Base-by-base conservation (phyloP, 2,797 vertebrate genomes). In the Ceyx erithaca region DNA sequence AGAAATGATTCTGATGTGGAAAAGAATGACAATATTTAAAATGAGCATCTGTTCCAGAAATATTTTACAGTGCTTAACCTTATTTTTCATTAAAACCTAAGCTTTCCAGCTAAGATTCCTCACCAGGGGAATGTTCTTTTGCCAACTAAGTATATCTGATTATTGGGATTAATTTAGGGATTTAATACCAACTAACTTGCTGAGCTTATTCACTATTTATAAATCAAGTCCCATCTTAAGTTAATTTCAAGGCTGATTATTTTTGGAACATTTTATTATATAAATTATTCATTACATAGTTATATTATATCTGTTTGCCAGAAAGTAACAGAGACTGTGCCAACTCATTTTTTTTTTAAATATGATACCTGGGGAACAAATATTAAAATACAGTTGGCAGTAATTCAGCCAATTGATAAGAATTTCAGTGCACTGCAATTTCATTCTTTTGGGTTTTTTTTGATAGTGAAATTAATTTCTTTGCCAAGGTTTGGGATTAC, bases 201-300 rank as follows among this genome's bases (percentile, higher is more conserved):
- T 59, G 41, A 82, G 48, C 9, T 94, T 86, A 87, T 79, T 77
- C 7, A 2, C 79, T 86, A 66, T 71, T 89, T 71, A 91, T 87
- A 91, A 90, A 95, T 93, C 87, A 89, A 92, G 67, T 30, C 14
- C 40, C 68, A 88, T 62, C 75, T 88, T 94, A 90, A 90, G 89
- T 94, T 94, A 95, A 95, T 94, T 91, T 94, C 91, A 84, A 94
- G 90, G 78, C n/a, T 94, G 79, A 91, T 86, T 92, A 93, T 97
- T 93, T 91, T 82, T 87, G 72, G 70, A 92, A 84, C 52, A 40
- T 61, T 78, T 80, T 89, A 69, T 51, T 28, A 17, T 76, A 86
- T 70, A 87, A 91, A 92, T 94, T 96, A 91, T 93, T 95, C 90
- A 95, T 92, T 81, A 77, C 71, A 87, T 25, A 79, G 61, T 68